Evolutionary conservation across 30 jellyfish, hydroid and myxozoan species (phyloP).

Genomic region (Rhopilema esculentum): DNA sequence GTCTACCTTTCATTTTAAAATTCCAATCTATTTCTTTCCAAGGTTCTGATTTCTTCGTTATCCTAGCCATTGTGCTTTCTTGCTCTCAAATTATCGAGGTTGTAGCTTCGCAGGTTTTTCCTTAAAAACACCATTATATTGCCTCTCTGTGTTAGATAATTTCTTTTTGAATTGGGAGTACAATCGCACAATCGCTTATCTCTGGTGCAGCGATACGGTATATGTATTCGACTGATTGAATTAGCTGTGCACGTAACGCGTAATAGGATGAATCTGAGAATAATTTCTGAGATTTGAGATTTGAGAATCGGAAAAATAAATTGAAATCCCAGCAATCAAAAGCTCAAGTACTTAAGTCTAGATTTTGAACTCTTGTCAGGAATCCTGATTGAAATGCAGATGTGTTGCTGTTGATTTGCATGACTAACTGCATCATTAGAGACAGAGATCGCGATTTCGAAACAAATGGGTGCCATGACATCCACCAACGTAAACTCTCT

Average conservation of each 20-base stretch:
- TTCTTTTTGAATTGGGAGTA: background rate
- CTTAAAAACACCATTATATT: background rate
- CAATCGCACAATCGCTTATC: background rate
- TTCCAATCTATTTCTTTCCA: background rate
- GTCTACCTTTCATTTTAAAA: background rate
- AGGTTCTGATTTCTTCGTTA: background rate
- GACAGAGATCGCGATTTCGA: background rate
- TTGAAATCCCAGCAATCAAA: background rate
- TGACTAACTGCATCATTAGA: background rate
- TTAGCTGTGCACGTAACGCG: too few species aligned
- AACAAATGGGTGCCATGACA: background rate
- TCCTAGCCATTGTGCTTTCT: background rate
- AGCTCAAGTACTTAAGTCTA: background rate
- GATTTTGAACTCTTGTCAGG: too few species aligned
- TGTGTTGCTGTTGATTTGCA: background rate
- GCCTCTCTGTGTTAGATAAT: background rate
- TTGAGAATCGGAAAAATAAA: background rate
- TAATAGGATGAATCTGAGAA: too few species aligned
- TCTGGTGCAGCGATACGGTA: background rate
- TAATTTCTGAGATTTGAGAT: too few species aligned
- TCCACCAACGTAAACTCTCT: background rate
- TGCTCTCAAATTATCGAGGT: background rate
- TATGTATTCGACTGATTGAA: too few species aligned
- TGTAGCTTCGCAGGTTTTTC: background rate
- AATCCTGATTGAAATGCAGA: too few species aligned